Evolutionary conservation across 2,888 invertebrate genomes (phyloP).

Genomic region (Bombylius major): DNA sequence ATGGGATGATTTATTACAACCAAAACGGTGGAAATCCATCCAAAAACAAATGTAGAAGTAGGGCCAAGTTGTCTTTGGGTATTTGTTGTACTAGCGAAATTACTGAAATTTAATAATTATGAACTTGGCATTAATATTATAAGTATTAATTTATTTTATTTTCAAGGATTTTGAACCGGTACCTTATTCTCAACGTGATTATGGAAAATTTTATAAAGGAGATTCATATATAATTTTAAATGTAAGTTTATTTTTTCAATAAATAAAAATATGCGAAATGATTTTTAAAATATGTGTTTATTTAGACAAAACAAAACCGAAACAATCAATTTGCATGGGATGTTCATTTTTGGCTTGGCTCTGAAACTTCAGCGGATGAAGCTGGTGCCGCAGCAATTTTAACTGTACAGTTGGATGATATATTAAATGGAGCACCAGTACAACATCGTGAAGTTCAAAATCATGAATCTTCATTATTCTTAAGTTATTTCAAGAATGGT

Average conservation of each 20-base stretch:
- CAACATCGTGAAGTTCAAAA: slow-evolving; percentile 80
- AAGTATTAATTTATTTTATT: neutral
- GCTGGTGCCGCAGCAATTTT: slow-evolving; percentile 62
- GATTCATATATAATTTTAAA: slow-evolving; percentile 74
- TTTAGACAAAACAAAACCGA: slow-evolving; percentile 54
- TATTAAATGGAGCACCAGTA: slow-evolving; percentile 67
- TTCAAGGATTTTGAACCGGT: slow-evolving; percentile 71
- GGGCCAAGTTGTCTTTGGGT: no score
- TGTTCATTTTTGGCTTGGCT: slow-evolving; percentile 81
- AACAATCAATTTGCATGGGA: slow-evolving; percentile 60
- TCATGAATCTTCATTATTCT: slow-evolving; percentile 68
- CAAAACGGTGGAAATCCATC: no score
- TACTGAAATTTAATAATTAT: no score
- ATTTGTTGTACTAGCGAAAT: no score
- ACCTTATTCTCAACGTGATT: slow-evolving; percentile 53
- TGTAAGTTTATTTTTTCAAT: slow-evolving; percentile 40
- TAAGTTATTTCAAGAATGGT: slow-evolving; percentile 61
- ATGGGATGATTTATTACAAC: no score
- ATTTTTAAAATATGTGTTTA: neutral
- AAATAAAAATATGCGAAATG: neutral
- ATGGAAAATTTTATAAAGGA: slow-evolving; percentile 74
- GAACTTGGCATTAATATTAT: no score
- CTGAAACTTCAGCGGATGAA: slow-evolving; percentile 64
- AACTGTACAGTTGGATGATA: slow-evolving; percentile 74
- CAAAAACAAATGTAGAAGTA: no score